phyloP scores from a whole-genome alignment of 2,113 vertebrate genomes.

The Mesitornis unicolor region DNA sequence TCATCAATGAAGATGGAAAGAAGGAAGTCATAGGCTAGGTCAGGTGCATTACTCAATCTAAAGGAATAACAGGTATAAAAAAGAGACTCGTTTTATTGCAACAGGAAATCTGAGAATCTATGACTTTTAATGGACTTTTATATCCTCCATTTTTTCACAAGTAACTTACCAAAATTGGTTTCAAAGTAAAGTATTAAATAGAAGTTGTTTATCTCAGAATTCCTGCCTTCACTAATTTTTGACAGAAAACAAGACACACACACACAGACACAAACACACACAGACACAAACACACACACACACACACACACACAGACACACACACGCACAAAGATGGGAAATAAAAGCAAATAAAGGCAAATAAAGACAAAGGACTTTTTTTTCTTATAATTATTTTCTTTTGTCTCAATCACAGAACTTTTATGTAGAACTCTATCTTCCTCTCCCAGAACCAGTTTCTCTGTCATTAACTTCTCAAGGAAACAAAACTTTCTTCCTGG shows the following conservation, averaged over 20 bases:
- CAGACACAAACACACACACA: not conserved
- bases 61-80: not conserved
- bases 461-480: not conserved
- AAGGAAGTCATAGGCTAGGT: not conserved
- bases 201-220: not conserved
- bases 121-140: constrained; percentile 1
- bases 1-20: constrained; percentile 20
- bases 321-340: not conserved
- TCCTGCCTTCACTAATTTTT: not conserved
- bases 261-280: not conserved
- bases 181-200: constrained; percentile 5
- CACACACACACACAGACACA: not conserved
- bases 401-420: not conserved
- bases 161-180: not conserved
- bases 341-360: too few species aligned
- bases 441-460: not conserved
- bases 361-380: not conserved
- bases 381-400: not conserved
- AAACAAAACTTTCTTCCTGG: not conserved
- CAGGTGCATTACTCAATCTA: not conserved
- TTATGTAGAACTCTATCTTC: not conserved
- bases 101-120: not conserved
- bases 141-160: not conserved
- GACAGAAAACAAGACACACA: not conserved
- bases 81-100: not conserved